These are phyloP conservation scores for Clarias laeviceps DNA, from an alignment of 2,797 vertebrate species.

Conservation along the genomic window DNA sequence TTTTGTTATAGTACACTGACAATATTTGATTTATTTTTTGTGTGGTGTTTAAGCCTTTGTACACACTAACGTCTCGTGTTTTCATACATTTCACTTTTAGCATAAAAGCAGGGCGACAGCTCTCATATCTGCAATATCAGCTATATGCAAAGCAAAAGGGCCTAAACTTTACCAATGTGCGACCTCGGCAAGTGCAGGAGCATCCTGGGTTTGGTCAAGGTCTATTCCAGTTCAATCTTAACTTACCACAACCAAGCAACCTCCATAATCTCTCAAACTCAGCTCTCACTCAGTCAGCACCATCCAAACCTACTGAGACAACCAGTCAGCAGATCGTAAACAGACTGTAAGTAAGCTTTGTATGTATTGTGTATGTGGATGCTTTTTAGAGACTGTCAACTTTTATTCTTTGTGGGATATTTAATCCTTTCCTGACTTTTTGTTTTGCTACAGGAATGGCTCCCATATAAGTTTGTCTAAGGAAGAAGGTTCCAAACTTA, in stretches of 20 bases:
- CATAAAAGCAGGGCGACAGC: constrained; percentile 88
- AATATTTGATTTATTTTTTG: neutral
- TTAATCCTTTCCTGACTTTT: constrained; percentile 21
- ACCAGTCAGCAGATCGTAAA: constrained; percentile 72
- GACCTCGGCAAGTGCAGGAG: constrained; percentile 66
- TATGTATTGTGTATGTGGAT: neutral
- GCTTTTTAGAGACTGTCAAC: neutral
- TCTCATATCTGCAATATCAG: constrained; percentile 90
- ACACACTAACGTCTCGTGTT: neutral
- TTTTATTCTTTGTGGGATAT: neutral
- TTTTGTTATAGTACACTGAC: neutral
- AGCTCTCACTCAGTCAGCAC: constrained; percentile 53
- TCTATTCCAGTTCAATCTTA: constrained; percentile 38
- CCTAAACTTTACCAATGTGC: constrained; percentile 78
- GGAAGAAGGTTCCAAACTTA: constrained; percentile 66
- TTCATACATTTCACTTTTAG: constrained; percentile 64
- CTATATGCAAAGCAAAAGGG: constrained; percentile 92
- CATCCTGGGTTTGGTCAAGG: constrained; percentile 75
- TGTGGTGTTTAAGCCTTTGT: neutral
- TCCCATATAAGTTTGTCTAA: constrained; percentile 64
- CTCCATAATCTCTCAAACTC: constrained; percentile 55
- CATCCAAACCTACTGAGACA: constrained; percentile 48
- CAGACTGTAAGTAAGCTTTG: constrained; percentile 83
- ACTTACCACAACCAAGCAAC: constrained; percentile 25
- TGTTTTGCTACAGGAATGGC: constrained; percentile 69